Evolutionary conservation across 1,140 invertebrate genomes (phyloP).

Genomic region (Cotesia typhae): DNA sequence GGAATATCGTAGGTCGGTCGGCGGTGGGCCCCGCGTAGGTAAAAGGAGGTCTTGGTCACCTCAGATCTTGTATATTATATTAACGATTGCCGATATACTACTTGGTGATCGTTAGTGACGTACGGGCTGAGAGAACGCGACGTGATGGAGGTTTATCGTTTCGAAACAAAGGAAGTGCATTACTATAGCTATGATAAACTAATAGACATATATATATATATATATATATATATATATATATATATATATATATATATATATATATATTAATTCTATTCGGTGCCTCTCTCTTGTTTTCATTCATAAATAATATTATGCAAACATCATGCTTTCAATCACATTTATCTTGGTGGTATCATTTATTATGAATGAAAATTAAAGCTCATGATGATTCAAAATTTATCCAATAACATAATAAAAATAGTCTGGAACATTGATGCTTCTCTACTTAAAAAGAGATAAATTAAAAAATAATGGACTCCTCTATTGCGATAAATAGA

Average conservation of each 20-base stretch:
- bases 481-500: not conserved
- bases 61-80: not conserved
- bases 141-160: conserved; percentile 12
- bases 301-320: too few species aligned
- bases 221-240: conserved; percentile 10
- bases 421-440: too few species aligned
- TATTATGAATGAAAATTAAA: too few species aligned
- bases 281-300: too few species aligned
- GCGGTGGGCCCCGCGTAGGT: conserved; percentile 36
- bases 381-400: too few species aligned
- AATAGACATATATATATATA: conserved; percentile 1
- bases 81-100: not conserved
- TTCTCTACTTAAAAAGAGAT: not conserved
- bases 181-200: not conserved
- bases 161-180: conserved; percentile 29
- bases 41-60: conserved; percentile 43
- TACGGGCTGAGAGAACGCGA: conserved; percentile 24
- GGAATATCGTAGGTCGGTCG: conserved; percentile 30
- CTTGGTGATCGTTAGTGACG: conserved; percentile 2
- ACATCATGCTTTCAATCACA: too few species aligned
- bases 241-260: not conserved
- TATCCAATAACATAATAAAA: too few species aligned
- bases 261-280: too few species aligned
- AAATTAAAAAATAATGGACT: not conserved
- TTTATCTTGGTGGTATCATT: too few species aligned